phyloP scores from a whole-genome alignment of 2,797 vertebrate genomes.

The Sebastes kiyomatsui region DNA sequence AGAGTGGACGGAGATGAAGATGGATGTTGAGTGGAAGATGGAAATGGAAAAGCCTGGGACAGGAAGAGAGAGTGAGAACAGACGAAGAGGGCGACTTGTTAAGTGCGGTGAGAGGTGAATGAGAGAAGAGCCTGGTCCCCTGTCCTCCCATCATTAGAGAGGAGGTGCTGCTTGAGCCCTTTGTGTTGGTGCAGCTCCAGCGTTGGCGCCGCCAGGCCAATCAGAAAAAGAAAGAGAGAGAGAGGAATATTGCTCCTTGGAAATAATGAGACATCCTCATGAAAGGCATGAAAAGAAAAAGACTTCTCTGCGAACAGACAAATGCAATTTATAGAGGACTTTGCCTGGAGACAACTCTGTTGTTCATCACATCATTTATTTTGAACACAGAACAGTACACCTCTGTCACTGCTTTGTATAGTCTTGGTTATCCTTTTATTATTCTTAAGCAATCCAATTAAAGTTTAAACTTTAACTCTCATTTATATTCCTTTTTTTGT shows the following conservation, averaged over 20 bases:
- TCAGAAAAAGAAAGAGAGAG: constrained; percentile 32
- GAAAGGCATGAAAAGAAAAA: constrained; percentile 44
- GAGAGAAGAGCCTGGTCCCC: constrained; percentile 38
- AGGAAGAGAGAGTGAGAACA: constrained; percentile 25
- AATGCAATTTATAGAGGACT: constrained; percentile 34
- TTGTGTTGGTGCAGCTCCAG: constrained; percentile 52
- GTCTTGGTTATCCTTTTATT: constrained; percentile 5
- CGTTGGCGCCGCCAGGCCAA: constrained; percentile 35
- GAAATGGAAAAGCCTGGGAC: constrained; percentile 33
- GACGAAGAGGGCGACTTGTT: constrained; percentile 33
- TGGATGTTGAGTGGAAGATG: constrained; percentile 44
- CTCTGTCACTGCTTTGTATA: constrained; percentile 8
- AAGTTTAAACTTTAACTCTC: not conserved
- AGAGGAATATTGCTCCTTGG: constrained; percentile 39
- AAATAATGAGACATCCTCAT: constrained; percentile 57
- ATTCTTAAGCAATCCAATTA: constrained; percentile 8
- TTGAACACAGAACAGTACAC: constrained; percentile 4
- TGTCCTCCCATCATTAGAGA: constrained; percentile 47
- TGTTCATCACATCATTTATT: constrained; percentile 53
- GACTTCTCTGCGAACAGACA: constrained; percentile 44
- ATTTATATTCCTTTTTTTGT: not conserved
- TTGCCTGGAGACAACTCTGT: constrained; percentile 47
- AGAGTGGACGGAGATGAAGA: constrained; percentile 30
- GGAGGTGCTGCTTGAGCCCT: constrained; percentile 52
- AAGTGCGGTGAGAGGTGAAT: constrained; percentile 29